Percentiles rank a stretch among this genome's conserved stretches.
These are phyloP conservation scores for Sebastes nivosus DNA, from an alignment of 2,797 vertebrate genomes.

Conservation along the genomic window DNA sequence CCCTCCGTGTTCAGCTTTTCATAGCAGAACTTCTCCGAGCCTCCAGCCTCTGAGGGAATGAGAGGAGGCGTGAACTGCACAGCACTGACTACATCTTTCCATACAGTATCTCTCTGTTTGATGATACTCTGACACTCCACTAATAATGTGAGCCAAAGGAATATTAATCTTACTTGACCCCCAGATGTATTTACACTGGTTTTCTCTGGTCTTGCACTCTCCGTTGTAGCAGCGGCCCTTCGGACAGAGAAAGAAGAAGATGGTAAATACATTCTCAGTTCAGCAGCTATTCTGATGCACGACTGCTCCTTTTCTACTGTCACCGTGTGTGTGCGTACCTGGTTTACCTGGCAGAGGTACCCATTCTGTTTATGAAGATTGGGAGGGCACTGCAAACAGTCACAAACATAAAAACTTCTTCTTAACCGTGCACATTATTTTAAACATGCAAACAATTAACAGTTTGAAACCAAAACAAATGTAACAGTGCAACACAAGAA, in stretches of 20 bases:
- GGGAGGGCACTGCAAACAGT: constrained; percentile 90
- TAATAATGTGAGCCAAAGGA: background rate
- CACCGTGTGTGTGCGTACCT: constrained; percentile 79
- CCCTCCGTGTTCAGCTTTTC: constrained; percentile 98
- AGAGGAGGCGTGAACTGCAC: constrained; percentile 6
- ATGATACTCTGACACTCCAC: background rate
- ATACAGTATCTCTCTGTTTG: background rate
- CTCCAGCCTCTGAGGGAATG: constrained; percentile 86
- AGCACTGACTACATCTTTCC: background rate
- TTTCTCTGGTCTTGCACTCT: constrained; percentile 98
- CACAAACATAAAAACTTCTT: constrained; percentile 26
- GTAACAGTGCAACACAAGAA: constrained; percentile 15
- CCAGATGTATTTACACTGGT: constrained; percentile 98
- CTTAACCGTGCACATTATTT: background rate
- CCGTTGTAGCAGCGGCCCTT: constrained; percentile 97
- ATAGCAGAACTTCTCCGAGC: constrained; percentile 98
- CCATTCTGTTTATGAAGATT: constrained; percentile 99
- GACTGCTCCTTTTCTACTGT: background rate
- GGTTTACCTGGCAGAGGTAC: constrained; percentile 92
- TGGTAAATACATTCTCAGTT: background rate
- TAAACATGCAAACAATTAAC: background rate
- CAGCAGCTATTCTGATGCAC: background rate
- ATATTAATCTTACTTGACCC: constrained; percentile 89
- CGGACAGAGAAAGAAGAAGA: constrained; percentile 10
- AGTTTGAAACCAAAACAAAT: background rate